These are phyloP conservation scores for Metopia argyrocephala DNA, from an alignment of 2,888 invertebrate species.

Conservation along the genomic window DNA sequence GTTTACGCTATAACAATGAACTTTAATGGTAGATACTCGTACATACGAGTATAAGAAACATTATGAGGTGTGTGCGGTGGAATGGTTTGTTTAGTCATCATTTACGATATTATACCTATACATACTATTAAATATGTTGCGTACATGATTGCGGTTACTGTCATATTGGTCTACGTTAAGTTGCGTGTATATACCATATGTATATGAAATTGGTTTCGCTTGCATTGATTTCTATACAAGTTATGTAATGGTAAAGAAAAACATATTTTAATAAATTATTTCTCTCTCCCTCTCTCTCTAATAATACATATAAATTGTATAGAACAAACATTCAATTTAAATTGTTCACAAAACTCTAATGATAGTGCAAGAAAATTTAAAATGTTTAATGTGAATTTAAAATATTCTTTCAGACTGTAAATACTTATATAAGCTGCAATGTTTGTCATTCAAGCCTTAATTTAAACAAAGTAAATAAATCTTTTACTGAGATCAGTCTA, in stretches of 20 bases:
- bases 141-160: constrained; percentile 38
- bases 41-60: constrained; percentile 48
- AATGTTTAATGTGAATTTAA: background rate
- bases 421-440: too few relatives aligned
- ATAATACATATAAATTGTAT: constrained; percentile 7
- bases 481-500: too few relatives aligned
- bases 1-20: constrained; percentile 39
- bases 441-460: too few relatives aligned
- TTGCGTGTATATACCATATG: background rate
- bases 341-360: background rate
- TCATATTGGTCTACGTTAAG: background rate
- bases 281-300: background rate
- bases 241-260: too few relatives aligned
- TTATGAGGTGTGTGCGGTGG: constrained; percentile 29
- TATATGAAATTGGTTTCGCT: constrained; percentile 19
- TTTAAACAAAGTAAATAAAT: too few relatives aligned
- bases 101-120: too few relatives aligned
- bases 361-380: background rate
- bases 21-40: too few relatives aligned
- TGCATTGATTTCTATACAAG: constrained; percentile 18
- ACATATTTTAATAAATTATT: background rate
- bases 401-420: too few relatives aligned
- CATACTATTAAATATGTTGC: constrained; percentile 39
- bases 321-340: constrained; percentile 1
- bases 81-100: constrained; percentile 28